A percentile compares a stretch with the other conserved stretches of the same genome.
Evolutionary conservation across 1,140 invertebrate species (phyloP).

Genomic region (Pseudomyrmex flavicornis): DNA sequence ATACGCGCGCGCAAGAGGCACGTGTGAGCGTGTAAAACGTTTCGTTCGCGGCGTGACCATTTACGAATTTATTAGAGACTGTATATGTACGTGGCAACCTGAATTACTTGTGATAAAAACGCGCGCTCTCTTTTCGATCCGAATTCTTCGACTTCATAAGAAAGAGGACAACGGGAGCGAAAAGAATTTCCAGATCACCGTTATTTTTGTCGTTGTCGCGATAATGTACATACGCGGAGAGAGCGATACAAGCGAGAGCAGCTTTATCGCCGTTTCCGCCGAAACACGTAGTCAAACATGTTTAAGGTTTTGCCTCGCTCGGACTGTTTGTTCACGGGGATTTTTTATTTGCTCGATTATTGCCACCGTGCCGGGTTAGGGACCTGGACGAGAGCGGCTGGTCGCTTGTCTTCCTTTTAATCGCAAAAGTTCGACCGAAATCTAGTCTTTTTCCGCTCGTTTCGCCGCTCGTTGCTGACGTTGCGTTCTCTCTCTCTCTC

Average conservation of each 20-base stretch:
- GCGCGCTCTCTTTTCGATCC: conserved; percentile 57
- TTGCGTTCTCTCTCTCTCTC: background rate
- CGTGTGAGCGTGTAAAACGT: conserved; percentile 66
- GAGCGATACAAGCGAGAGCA: conserved; percentile 16
- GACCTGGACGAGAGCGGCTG: background rate
- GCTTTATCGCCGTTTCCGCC: conserved; percentile 53
- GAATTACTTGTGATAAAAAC: conserved; percentile 74
- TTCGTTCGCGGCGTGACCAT: conserved; percentile 67
- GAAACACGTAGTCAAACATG: conserved; percentile 40
- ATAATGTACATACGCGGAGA: conserved; percentile 50
- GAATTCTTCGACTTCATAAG: background rate
- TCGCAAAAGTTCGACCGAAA: conserved; percentile 42
- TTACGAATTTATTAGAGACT: conserved; percentile 73
- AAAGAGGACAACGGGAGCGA: background rate
- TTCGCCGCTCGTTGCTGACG: background rate
- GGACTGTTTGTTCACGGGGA: background rate
- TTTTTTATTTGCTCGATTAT: conserved; percentile 50
- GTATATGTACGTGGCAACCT: conserved; percentile 69
- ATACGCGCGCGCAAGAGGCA: background rate
- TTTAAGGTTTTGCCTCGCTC: conserved; percentile 24
- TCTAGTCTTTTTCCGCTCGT: conserved; percentile 27
- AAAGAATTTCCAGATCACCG: background rate
- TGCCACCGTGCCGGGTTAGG: conserved; percentile 25
- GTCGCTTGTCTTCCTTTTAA: conserved; percentile 51
- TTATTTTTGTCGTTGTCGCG: conserved; percentile 9